A percentile compares a stretch with the other conserved stretches of the same genome.
Conservation (phyloP, 2,113 vertebrate species). For the Alaudala cheleensis region DNA sequence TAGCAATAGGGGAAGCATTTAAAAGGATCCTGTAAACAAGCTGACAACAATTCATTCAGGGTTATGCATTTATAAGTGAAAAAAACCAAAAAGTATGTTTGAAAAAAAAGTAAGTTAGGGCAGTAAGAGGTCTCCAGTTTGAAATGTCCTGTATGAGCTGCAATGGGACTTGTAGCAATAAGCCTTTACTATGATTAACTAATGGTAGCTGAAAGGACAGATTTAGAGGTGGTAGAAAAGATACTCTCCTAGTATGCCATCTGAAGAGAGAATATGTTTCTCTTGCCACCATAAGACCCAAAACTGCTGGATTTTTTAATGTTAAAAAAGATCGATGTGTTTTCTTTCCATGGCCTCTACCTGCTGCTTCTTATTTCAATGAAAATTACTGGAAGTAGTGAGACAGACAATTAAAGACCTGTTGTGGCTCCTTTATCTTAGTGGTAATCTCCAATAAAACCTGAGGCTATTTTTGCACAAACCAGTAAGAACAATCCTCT, state of each 20-base stretch:
- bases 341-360: not conserved
- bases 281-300: not conserved
- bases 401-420: not conserved
- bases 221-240: not conserved
- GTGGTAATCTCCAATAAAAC: not conserved
- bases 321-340: not conserved
- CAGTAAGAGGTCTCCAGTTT: not conserved
- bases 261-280: not conserved
- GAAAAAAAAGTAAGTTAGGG: not conserved
- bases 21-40: not conserved
- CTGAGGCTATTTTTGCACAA: conserved; percentile 14
- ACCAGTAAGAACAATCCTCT: not conserved
- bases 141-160: not conserved
- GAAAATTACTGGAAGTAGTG: not conserved
- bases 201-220: not conserved
- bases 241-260: not conserved
- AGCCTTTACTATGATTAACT: not conserved
- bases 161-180: not conserved
- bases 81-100: too few species aligned
- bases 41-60: not conserved
- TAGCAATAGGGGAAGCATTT: not conserved
- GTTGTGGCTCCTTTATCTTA: not conserved
- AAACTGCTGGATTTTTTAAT: not conserved
- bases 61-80: not conserved
- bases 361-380: not conserved